Evolutionary conservation across 1,140 invertebrate genomes (phyloP).

Genomic region (Aphaenogaster ashmeadi): DNA sequence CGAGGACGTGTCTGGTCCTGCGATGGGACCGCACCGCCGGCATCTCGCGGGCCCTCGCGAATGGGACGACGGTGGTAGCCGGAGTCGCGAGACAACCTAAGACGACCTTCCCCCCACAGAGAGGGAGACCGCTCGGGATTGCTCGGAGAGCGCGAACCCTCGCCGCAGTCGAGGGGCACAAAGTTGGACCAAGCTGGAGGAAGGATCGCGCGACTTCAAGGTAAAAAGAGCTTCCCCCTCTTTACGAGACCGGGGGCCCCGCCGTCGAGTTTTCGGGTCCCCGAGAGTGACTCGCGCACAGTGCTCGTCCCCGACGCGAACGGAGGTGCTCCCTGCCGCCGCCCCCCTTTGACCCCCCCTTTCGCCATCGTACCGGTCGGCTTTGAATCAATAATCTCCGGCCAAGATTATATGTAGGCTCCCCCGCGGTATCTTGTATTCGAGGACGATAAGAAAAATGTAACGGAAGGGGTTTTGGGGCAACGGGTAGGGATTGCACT

Average conservation of each 20-base stretch:
- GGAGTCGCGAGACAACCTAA: constrained; percentile 76
- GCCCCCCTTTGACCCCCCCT: neutral
- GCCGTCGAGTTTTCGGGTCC: neutral
- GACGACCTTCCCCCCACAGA: neutral
- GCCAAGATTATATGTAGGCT: constrained; percentile 74
- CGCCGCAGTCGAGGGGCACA: constrained; percentile 35
- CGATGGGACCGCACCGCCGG: constrained; percentile 14
- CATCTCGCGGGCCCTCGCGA: constrained; percentile 56
- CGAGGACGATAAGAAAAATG: constrained; percentile 52
- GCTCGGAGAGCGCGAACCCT: constrained; percentile 20
- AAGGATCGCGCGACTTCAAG: constrained; percentile 61
- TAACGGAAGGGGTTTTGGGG: constrained; percentile 30
- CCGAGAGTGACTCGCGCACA: constrained; percentile 40
- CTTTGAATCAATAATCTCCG: constrained; percentile 79
- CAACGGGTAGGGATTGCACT: neutral
- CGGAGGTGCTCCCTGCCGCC: constrained; percentile 27
- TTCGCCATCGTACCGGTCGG: constrained; percentile 50
- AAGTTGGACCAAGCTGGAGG: constrained; percentile 41
- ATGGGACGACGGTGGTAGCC: constrained; percentile 61
- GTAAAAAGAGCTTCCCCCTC: constrained; percentile 53
- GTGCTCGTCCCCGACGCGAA: constrained; percentile 60
- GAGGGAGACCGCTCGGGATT: neutral
- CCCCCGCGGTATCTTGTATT: constrained; percentile 53
- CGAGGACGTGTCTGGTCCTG: constrained; percentile 59
- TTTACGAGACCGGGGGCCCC: neutral